Evolutionary conservation across 2,113 vertebrate genomes (phyloP).

Genomic region (Psophia crepitans): DNA sequence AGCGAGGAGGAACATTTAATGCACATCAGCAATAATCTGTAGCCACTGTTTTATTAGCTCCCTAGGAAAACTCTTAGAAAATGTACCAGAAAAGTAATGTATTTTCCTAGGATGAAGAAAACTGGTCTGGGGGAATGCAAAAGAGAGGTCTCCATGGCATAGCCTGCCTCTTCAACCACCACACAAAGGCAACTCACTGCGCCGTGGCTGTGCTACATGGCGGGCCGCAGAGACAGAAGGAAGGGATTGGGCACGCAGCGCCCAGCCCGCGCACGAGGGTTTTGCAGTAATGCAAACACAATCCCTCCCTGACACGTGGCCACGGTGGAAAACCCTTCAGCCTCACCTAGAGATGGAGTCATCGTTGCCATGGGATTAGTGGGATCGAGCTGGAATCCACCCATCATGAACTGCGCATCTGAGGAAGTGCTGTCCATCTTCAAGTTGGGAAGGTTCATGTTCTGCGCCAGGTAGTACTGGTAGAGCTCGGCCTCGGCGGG

Average conservation of each 20-base stretch:
- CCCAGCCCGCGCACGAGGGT: accelerated
- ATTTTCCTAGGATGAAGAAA: background rate
- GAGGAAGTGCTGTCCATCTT: constrained; percentile 89
- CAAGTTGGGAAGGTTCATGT: constrained; percentile 90
- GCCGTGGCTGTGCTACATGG: accelerated
- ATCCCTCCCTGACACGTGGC: background rate
- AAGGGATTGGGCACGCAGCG: accelerated
- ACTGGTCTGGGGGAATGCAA: background rate
- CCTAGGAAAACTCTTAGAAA: background rate
- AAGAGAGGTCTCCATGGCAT: background rate
- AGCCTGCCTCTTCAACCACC: accelerated
- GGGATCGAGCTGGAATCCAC: constrained; percentile 93
- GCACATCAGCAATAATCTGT: accelerated
- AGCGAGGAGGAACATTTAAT: accelerated
- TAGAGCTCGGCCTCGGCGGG: constrained; percentile 96
- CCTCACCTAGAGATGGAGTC: constrained; percentile 91
- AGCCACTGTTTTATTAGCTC: background rate
- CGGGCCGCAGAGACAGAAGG: background rate
- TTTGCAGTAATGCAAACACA: background rate
- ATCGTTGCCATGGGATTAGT: constrained; percentile 83
- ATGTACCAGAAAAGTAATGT: background rate
- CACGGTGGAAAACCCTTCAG: background rate
- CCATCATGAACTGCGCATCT: constrained; percentile 91
- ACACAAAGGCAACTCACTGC: background rate
- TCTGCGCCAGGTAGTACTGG: constrained; percentile 98